Evolutionary conservation across 2,888 invertebrate genomes (phyloP), one percentile per base, ranked within the genome.

Genomic region (Osmoderma eremita): DNA sequence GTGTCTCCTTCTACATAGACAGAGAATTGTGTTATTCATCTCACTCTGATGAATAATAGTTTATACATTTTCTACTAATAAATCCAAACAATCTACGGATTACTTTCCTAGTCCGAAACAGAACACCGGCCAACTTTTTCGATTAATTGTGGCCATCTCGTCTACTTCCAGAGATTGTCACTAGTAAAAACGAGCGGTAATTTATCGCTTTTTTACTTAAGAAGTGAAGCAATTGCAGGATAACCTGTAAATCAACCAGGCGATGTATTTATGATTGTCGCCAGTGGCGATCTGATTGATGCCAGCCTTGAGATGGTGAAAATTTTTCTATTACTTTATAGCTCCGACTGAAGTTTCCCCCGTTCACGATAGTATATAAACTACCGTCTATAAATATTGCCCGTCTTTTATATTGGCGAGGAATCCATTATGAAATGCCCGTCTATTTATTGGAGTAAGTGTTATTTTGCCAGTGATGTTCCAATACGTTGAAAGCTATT

Each of bases 201-300:
- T 61, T 36, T 76, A 75, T 76, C 75, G 75, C 76, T 71, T 73
- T 77, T 78, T 77, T 77, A 77, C 76, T 77, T 77, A 75, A 75
- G 74, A 76, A 30, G 30, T 38, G 38, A 10, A 75, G 76, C 75
- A 77, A 77, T 78, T 61, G 58, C 45, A 45, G 24, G 45, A 75
- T 75, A 75, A 71, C 69, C 74, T 70, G 61, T 74, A 75, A 76
- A 76, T 73, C 72, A 74, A 68, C 58, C 38, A 45, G 22, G 56
- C 62, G 61, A 73, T 72, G 67, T 73, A 73, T 75, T 73, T 75
- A 74, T 71, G 73, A 68, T 69, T 63, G 68, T 72, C 70, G 38
- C 17, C 67, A 38, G 39, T 67, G 54, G 45, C 38, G 22, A 53
- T 36, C 53, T 67, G 67, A 67, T 67, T 67, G 67, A 67, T 67